Evolutionary conservation across 2,113 vertebrate genomes (phyloP).

Genomic region (Corythornis vintsioides): DNA sequence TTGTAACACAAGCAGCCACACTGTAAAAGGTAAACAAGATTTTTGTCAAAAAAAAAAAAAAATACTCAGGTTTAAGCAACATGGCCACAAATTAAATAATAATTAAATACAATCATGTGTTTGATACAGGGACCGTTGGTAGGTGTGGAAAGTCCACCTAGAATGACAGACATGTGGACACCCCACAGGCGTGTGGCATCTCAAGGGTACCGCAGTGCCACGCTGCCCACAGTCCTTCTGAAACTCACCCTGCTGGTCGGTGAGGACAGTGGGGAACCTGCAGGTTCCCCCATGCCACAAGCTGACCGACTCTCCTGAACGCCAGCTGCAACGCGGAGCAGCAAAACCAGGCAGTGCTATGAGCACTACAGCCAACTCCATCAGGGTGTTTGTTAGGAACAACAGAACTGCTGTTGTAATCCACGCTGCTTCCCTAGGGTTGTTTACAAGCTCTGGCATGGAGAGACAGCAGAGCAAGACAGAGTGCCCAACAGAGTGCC

Average conservation of each 20-base stretch:
- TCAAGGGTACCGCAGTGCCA: rapidly evolving
- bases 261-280: rapidly evolving
- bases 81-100: background rate
- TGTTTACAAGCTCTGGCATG: background rate
- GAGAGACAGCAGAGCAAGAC: background rate
- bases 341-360: rapidly evolving
- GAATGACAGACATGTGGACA: rapidly evolving
- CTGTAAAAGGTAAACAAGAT: background rate
- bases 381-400: rapidly evolving
- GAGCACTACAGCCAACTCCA: rapidly evolving
- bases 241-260: rapidly evolving
- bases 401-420: background rate
- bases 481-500: background rate
- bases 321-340: rapidly evolving
- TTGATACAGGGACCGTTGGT: rapidly evolving
- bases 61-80: background rate
- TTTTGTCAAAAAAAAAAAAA: background rate
- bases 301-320: rapidly evolving
- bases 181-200: rapidly evolving
- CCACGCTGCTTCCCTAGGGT: rapidly evolving
- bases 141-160: background rate
- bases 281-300: rapidly evolving
- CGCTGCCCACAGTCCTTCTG: rapidly evolving
- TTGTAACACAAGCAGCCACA: background rate
- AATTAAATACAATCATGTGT: rapidly evolving